These are phyloP conservation scores for Salminus brasiliensis DNA, from an alignment of 2,113 vertebrate genomes.

Conservation along the genomic window DNA sequence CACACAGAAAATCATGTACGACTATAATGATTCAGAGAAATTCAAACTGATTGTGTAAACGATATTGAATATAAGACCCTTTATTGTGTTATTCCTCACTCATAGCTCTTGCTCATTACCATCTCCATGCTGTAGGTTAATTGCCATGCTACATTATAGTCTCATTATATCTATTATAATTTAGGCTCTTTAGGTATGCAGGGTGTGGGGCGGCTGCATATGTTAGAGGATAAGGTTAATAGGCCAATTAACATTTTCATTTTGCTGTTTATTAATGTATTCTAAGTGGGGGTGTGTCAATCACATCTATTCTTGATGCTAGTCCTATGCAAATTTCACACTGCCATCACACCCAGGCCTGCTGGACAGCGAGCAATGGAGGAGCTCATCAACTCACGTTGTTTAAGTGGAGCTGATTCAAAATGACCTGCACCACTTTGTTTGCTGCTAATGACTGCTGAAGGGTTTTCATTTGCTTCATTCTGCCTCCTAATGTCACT, in stretches of 20 bases:
- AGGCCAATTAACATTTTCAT: conserved; percentile 52
- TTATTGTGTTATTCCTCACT: background rate
- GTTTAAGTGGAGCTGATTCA: background rate
- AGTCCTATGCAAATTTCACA: conserved; percentile 20
- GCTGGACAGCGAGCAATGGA: background rate
- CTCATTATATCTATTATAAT: conserved; percentile 2
- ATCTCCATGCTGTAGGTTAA: background rate
- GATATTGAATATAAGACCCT: background rate
- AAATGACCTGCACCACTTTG: background rate
- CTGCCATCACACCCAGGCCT: background rate
- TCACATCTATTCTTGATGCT: conserved; percentile 16
- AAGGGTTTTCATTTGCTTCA: too few species aligned
- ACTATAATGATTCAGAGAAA: background rate
- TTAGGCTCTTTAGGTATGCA: conserved; percentile 12
- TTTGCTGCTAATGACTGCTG: too few species aligned
- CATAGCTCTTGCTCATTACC: background rate
- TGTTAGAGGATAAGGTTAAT: conserved; percentile 46
- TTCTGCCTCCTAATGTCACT: too few species aligned
- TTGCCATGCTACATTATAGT: background rate
- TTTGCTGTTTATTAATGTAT: conserved; percentile 39
- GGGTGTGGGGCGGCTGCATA: conserved; percentile 6
- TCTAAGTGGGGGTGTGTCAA: conserved; percentile 1
- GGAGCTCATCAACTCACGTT: background rate
- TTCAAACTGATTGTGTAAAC: background rate
- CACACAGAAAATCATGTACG: background rate